Evolutionary conservation across 2,797 vertebrate genomes (phyloP).

Genomic region (Neosilurus hyrtlii): DNA sequence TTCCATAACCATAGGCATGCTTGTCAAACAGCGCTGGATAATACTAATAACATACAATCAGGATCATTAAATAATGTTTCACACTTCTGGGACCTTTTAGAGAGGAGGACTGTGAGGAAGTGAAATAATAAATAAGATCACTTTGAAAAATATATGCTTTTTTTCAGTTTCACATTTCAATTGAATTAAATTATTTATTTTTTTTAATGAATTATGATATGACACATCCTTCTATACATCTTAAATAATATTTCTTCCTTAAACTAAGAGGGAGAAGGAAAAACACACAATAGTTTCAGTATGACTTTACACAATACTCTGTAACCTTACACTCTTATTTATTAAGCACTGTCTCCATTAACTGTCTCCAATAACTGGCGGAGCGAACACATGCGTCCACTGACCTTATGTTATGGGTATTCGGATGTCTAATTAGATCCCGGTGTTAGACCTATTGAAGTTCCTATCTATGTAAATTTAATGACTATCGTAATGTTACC

Average conservation of each 20-base stretch:
- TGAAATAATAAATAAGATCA: not conserved
- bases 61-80: too few relatives aligned
- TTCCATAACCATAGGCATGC: too few relatives aligned
- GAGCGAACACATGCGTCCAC: too few relatives aligned
- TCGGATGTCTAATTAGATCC: too few relatives aligned
- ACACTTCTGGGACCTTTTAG: not conserved
- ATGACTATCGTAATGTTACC: too few relatives aligned
- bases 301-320: not conserved
- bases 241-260: not conserved
- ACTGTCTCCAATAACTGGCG: too few relatives aligned
- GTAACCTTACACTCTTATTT: not conserved
- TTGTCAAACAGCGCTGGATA: too few relatives aligned
- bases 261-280: not conserved
- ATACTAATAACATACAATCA: too few relatives aligned
- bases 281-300: not conserved
- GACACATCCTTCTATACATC: not conserved
- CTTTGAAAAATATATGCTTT: not conserved
- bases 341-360: not conserved
- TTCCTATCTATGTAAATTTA: too few relatives aligned
- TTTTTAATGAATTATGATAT: not conserved
- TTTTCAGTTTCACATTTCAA: not conserved
- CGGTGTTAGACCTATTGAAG: too few relatives aligned
- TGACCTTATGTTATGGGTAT: too few relatives aligned
- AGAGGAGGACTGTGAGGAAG: not conserved
- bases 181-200: too few relatives aligned